Evolutionary conservation across 2,797 vertebrate genomes (phyloP).

Genomic region (Sebastes oblongus): DNA sequence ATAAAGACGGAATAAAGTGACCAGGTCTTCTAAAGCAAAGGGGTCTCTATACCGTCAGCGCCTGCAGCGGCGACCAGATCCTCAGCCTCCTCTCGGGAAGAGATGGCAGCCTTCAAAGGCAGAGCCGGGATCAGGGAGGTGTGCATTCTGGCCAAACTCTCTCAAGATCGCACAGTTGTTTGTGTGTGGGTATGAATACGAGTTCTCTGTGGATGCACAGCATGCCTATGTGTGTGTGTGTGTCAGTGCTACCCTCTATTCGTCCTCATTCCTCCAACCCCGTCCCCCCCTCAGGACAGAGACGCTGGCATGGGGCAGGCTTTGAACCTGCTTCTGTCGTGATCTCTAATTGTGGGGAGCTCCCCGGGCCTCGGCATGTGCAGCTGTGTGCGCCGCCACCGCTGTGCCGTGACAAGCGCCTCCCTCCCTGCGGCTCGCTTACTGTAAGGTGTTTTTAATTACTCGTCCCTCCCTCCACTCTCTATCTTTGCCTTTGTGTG

Average conservation of each 20-base stretch:
- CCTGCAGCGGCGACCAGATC: constrained; percentile 47
- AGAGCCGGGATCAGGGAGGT: constrained; percentile 15
- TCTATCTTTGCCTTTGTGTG: constrained; percentile 8
- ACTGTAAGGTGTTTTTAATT: constrained; percentile 70
- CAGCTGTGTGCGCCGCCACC: constrained; percentile 35
- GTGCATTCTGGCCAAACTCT: constrained; percentile 40
- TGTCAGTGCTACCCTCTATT: constrained; percentile 33
- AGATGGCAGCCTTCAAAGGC: constrained; percentile 58
- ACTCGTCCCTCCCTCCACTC: constrained; percentile 20
- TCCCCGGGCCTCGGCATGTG: constrained; percentile 22
- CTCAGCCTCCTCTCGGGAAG: constrained; percentile 26
- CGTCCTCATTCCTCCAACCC: constrained; percentile 42
- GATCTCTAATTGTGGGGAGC: constrained; percentile 54
- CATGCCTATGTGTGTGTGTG: constrained; percentile 9
- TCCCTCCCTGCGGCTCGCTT: constrained; percentile 40
- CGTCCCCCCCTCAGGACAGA: constrained; percentile 41
- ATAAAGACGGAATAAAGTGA: not conserved
- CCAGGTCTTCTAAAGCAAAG: constrained; percentile 29
- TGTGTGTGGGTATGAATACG: constrained; percentile 44
- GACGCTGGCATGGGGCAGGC: constrained; percentile 45
- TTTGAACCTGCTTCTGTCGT: constrained; percentile 63
- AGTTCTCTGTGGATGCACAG: constrained; percentile 39
- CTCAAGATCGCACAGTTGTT: constrained; percentile 62
- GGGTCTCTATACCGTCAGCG: not conserved
- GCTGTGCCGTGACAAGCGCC: constrained; percentile 17